Evolutionary conservation across 2,888 invertebrate species (phyloP), one percentile per base, ranked within the genome.

Genomic region (Lasioglossum malachurum): DNA sequence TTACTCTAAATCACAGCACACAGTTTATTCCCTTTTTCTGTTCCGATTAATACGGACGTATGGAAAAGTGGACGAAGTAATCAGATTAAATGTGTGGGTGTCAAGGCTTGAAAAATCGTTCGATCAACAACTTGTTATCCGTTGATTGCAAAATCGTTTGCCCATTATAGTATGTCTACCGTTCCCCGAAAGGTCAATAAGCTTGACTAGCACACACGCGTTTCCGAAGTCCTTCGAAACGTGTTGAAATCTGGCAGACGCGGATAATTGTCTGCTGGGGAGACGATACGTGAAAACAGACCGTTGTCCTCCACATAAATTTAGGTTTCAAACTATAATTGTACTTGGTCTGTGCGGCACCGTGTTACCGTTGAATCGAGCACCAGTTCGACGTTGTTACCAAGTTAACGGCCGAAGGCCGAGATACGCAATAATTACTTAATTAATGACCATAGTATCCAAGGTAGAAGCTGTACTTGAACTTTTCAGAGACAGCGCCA

Each of bases 261-360:
- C 23, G 14, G 12, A 44, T 41, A n/a, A 41, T 44, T 72, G 41
- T 44, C 35, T 72, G 49, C 3, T 10, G 57, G 19, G 19, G 27
- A 31, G 41, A 73, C 31, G 53, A 67, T 73, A 49, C 35, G 57
- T 71, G 35, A 75, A 79, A 79, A 57, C 80, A 71, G 69, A 38
- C 57, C 44, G 35, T 71, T 46, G 73, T 73, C 73, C 73, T 49
- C 46, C 46, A 73, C 46, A 49, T 35, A 73, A 46, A 73, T 49
- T 73, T 73, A 73, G 73, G 31, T 49, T 31, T 19, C 19, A 1
- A 31, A 19, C 46, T 69, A 69, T 69, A 69, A 41, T 69, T 14
- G 23, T 23, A 1, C 23, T 38, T n/a, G 69, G 23, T 69, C 8
- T 12, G 38, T n/a, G 31, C 10, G 23, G 23, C 19, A 23, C 8